Conservation (phyloP, 1,140 invertebrate genomes). For the Brachionus koreanus region DNA sequence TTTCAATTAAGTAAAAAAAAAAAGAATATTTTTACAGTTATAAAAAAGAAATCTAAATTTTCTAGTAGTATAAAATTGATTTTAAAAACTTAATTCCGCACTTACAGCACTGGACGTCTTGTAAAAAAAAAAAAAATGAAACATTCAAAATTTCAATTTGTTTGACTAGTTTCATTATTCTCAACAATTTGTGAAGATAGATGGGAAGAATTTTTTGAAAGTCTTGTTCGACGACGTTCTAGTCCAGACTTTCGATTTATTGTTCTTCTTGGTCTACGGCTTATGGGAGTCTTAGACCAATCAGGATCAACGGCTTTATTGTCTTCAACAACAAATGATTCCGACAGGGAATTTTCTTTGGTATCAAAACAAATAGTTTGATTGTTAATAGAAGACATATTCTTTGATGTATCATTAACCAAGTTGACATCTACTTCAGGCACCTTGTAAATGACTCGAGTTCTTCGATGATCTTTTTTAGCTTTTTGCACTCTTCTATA, state of each 20-base stretch:
- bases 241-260: not conserved
- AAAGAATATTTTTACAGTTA: not conserved
- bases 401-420: not conserved
- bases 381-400: not conserved
- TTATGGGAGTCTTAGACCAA: slow-evolving; percentile 20
- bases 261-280: not conserved
- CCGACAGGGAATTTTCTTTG: not conserved
- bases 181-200: not conserved
- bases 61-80: not conserved
- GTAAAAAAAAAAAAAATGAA: not conserved
- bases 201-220: not conserved
- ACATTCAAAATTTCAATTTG: not conserved
- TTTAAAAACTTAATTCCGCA: not conserved
- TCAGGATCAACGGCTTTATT: not conserved
- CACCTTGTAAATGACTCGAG: slow-evolving; percentile 21
- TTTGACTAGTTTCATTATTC: not conserved
- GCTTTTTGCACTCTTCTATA: not conserved
- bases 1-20: not conserved
- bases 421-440: not conserved
- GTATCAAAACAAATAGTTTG: not conserved
- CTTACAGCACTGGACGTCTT: not conserved
- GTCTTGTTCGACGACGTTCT: not conserved
- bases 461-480: slow-evolving; percentile 16
- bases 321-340: not conserved
- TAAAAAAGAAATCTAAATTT: not conserved